Conservation (phyloP, 2,113 vertebrate species). For the Semicossyphus pulcher region DNA sequence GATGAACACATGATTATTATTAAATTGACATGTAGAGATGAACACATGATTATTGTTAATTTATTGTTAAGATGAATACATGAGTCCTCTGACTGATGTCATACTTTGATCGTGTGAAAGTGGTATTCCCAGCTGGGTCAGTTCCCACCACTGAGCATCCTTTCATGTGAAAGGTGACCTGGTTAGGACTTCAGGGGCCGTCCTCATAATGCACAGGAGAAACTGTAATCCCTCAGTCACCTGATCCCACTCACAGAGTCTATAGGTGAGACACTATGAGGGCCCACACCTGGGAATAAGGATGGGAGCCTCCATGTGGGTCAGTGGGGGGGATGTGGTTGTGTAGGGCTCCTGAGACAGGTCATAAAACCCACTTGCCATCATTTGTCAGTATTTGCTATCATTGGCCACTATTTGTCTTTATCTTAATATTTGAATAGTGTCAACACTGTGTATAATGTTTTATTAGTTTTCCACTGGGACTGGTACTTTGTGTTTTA, state of each 20-base stretch:
- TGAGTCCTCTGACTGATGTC: no score
- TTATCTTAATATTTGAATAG: no score
- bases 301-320: slow-evolving; percentile 23
- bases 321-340: slow-evolving; percentile 8
- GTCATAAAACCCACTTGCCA: no score
- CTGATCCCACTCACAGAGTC: neutral
- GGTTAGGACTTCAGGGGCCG: slow-evolving; percentile 9
- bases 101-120: neutral
- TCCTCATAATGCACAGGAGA: slow-evolving; percentile 14
- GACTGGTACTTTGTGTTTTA: no score
- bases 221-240: slow-evolving; percentile 24
- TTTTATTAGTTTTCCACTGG: no score
- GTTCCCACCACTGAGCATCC: slow-evolving; percentile 20
- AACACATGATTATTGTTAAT: no score
- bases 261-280: neutral
- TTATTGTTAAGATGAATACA: no score
- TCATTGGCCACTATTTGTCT: no score
- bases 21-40: no score
- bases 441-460: no score
- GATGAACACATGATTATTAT: no score
- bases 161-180: slow-evolving; percentile 43
- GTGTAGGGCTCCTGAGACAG: neutral
- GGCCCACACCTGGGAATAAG: slow-evolving; percentile 33
- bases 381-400: no score
- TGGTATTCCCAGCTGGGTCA: neutral